Conservation (phyloP, 2,888 invertebrate genomes). For the Drosophila borealis region DNA sequence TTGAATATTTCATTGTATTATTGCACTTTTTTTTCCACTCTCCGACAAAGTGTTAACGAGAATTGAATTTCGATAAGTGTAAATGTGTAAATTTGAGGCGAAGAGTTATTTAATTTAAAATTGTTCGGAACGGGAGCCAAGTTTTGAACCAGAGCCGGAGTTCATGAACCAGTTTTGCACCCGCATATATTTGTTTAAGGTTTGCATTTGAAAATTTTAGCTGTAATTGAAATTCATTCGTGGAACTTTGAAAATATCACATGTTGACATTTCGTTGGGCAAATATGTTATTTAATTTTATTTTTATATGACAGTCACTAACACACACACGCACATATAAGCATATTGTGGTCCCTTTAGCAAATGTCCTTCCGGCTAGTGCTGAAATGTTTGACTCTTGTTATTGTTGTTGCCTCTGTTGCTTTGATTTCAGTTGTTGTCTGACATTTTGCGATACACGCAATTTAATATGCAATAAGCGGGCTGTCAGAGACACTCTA, state of each 20-base stretch:
- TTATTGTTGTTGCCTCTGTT: conserved; percentile 35
- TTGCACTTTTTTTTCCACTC: too few species aligned
- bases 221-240: background rate
- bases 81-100: too few species aligned
- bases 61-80: too few species aligned
- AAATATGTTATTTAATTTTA: conserved; percentile 26
- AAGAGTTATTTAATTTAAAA: too few species aligned
- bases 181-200: too few species aligned
- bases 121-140: too few species aligned
- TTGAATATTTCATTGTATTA: too few species aligned
- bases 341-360: conserved; percentile 16
- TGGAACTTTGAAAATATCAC: background rate
- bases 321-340: background rate
- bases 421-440: conserved; percentile 50
- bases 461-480: conserved; percentile 76
- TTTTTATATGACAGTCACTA: conserved; percentile 21
- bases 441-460: conserved; percentile 44
- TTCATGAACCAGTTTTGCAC: too few species aligned
- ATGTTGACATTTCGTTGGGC: conserved; percentile 12
- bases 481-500: conserved; percentile 67
- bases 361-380: conserved; percentile 59
- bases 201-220: background rate
- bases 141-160: too few species aligned
- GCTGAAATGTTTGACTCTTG: conserved; percentile 19
- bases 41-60: too few species aligned